phyloP scores from a whole-genome alignment of 2,888 invertebrate species.

The Pelosia muscerda region DNA sequence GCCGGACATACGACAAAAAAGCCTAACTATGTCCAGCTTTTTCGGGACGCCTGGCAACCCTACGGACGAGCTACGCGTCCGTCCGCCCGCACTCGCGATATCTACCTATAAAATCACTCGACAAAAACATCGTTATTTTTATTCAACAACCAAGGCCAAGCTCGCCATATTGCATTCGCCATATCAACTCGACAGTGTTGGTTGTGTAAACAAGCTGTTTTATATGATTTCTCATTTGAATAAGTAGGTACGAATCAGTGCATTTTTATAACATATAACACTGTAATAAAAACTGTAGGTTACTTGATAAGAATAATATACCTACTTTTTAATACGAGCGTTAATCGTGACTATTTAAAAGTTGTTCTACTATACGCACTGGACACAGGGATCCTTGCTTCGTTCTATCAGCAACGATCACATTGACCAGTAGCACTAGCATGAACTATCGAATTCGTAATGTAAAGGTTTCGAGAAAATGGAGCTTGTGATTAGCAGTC shows the following conservation, averaged over 20 bases:
- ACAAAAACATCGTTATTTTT: constrained; percentile 84
- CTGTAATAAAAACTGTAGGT: neutral
- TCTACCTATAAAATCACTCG: constrained; percentile 70
- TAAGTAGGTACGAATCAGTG: constrained; percentile 26
- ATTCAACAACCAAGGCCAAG: constrained; percentile 78
- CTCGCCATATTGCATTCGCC: constrained; percentile 80
- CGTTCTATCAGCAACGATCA: too few relatives aligned
- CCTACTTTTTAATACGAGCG: neutral
- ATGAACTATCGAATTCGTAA: too few relatives aligned
- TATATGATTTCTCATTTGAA: constrained; percentile 43
- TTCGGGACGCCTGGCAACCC: too few relatives aligned
- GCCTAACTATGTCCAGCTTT: too few relatives aligned
- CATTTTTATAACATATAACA: neutral
- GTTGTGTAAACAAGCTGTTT: constrained; percentile 75
- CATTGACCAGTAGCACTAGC: too few relatives aligned
- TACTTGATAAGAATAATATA: neutral
- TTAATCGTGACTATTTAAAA: too few relatives aligned
- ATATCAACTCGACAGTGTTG: constrained; percentile 65
- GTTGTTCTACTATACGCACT: too few relatives aligned
- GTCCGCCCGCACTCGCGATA: constrained; percentile 67
- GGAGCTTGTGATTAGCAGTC: too few relatives aligned
- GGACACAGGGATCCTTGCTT: too few relatives aligned
- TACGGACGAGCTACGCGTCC: constrained; percentile 41
- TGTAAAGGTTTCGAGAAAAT: too few relatives aligned
- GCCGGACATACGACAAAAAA: too few relatives aligned